A percentile compares a stretch with the other conserved stretches of the same genome.
phyloP scores from a whole-genome alignment of 1,140 invertebrate species.

The Pararge aegeria region DNA sequence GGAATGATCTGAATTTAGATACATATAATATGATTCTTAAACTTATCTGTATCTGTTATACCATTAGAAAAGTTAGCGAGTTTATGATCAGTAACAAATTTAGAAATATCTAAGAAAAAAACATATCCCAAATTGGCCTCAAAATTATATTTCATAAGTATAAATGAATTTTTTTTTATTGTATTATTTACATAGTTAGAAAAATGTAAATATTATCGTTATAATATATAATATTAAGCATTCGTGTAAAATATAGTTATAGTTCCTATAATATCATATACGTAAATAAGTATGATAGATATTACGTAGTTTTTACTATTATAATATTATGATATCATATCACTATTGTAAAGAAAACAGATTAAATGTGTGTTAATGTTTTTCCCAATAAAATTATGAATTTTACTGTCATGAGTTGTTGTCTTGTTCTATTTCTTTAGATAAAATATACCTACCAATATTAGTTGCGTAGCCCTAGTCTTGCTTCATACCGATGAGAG shows the following conservation, averaged over 20 bases:
- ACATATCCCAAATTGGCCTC: neutral
- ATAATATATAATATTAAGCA: neutral
- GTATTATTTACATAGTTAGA: neutral
- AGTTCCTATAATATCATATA: slow-evolving; percentile 1
- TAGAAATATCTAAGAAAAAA: neutral
- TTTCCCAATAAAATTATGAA: no score
- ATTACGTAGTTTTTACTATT: neutral
- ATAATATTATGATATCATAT: neutral
- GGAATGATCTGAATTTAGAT: neutral
- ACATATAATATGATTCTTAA: neutral
- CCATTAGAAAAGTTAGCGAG: no score
- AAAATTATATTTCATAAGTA: neutral
- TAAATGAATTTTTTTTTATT: neutral
- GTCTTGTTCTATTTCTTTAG: no score
- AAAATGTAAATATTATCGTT: neutral
- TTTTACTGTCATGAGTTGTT: no score
- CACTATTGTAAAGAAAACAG: neutral
- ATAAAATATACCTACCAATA: no score
- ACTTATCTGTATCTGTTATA: neutral
- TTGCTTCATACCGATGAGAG: no score
- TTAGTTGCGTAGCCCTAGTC: no score
- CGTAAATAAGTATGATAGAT: neutral
- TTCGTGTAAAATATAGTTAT: slow-evolving; percentile 7
- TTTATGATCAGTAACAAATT: no score
- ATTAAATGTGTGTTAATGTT: slow-evolving; percentile 4